These are phyloP conservation scores for Rhabdomys dilectus DNA, from an alignment of 2,113 vertebrate species.

Conservation along the genomic window DNA sequence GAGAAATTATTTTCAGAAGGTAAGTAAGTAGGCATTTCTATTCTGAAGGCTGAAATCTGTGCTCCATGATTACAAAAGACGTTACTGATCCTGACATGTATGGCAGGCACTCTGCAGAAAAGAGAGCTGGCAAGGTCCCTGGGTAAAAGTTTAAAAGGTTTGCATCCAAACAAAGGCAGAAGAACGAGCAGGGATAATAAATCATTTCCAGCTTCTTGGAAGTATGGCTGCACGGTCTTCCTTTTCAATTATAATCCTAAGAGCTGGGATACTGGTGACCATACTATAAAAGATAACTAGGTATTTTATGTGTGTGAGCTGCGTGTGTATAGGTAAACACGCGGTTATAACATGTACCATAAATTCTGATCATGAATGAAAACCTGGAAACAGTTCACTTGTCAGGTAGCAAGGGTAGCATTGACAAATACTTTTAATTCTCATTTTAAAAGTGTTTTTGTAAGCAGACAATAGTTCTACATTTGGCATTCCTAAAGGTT, in stretches of 20 bases:
- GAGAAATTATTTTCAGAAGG: neutral
- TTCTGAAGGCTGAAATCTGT: slow-evolving; percentile 54
- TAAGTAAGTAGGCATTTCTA: slow-evolving; percentile 38
- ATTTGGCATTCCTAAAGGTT: neutral
- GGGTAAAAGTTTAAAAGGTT: neutral
- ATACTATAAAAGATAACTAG: neutral
- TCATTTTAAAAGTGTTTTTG: slow-evolving; percentile 5
- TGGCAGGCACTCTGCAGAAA: slow-evolving; percentile 36
- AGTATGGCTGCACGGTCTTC: neutral
- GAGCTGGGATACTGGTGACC: neutral
- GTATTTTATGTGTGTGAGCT: neutral
- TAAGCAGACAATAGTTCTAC: neutral
- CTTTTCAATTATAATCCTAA: slow-evolving; percentile 5
- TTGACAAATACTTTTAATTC: slow-evolving; percentile 28
- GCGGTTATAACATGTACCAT: neutral
- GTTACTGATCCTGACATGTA: slow-evolving; percentile 60
- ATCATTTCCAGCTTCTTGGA: neutral
- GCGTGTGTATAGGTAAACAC: neutral
- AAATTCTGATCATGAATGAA: neutral
- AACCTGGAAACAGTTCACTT: neutral
- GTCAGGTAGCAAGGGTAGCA: neutral
- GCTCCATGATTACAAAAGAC: slow-evolving; percentile 30
- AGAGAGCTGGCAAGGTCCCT: slow-evolving; percentile 29
- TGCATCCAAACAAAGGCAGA: slow-evolving; percentile 45
- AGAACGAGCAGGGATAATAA: slow-evolving; percentile 1